Evolutionary conservation across 1,140 invertebrate genomes (phyloP).

Genomic region (Delia radicum): DNA sequence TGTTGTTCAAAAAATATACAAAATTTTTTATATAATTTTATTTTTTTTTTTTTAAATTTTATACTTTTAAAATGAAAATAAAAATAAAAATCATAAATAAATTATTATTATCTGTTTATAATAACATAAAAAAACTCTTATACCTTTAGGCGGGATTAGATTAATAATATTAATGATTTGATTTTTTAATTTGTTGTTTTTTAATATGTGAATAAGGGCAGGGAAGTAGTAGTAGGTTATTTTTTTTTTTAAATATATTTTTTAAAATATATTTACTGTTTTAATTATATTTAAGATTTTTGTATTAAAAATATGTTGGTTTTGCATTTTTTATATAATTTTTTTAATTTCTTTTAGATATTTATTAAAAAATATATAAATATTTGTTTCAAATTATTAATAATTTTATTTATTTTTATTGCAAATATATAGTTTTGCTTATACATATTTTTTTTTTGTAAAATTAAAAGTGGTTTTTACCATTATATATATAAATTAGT

Average conservation of each 20-base stretch:
- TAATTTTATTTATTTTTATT: conserved; percentile 17
- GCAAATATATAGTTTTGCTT: conserved; percentile 23
- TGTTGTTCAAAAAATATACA: neutral
- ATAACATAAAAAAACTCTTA: neutral
- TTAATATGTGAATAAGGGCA: conserved; percentile 5
- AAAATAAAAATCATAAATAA: no score
- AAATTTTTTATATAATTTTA: neutral
- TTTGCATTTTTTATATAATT: neutral
- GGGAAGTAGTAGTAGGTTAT: neutral
- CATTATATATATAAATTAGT: neutral
- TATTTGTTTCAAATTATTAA: neutral
- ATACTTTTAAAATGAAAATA: no score
- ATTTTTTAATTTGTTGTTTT: conserved; percentile 8
- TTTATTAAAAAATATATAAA: conserved; percentile 5
- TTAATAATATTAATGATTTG: conserved; percentile 2
- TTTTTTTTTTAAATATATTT: conserved; percentile 7
- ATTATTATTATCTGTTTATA: neutral
- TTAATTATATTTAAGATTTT: neutral
- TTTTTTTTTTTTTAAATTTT: neutral
- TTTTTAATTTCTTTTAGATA: neutral
- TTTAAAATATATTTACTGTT: neutral
- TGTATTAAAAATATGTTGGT: conserved; percentile 16
- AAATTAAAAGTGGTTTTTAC: neutral
- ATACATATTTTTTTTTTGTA: conserved; percentile 5
- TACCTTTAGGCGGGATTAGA: neutral